A percentile compares a stretch with the other conserved stretches of the same genome.
Conservation (phyloP, 2,113 vertebrate genomes). For the Bostrychus sinensis region DNA sequence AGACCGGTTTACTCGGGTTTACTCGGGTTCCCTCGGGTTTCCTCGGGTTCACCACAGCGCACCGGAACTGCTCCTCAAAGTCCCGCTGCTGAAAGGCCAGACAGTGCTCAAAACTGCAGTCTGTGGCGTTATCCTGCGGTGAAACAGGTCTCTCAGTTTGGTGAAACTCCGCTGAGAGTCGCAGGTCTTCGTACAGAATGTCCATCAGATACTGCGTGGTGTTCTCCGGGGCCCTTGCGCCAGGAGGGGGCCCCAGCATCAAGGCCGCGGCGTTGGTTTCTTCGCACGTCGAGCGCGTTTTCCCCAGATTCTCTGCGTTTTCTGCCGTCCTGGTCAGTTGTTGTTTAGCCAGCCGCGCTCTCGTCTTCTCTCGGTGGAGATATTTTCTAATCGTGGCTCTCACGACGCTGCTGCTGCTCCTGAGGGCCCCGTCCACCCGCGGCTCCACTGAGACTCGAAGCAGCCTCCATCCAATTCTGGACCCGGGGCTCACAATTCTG, state of each 20-base stretch:
- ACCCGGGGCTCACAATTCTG: conserved; percentile 5
- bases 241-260: neutral
- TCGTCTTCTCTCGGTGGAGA: conserved; percentile 14
- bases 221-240: conserved; percentile 72
- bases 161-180: neutral
- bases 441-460: neutral
- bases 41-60: conserved; percentile 12
- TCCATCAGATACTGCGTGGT: conserved; percentile 81
- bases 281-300: fast-evolving
- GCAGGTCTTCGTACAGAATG: conserved; percentile 64
- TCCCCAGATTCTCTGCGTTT: fast-evolving
- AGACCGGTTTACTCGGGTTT: conserved; percentile 30
- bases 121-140: conserved; percentile 14
- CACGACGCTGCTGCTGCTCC: neutral
- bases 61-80: conserved; percentile 69
- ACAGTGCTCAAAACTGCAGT: conserved; percentile 48
- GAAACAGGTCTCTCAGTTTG: conserved; percentile 3
- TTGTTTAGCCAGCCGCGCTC: neutral
- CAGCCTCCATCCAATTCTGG: conserved; percentile 2
- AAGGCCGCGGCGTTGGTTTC: neutral
- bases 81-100: conserved; percentile 73
- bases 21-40: conserved; percentile 27
- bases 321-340: fast-evolving
- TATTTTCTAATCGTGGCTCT: conserved; percentile 5
- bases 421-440: neutral